Evolutionary conservation across 2,797 vertebrate species (phyloP), one percentile per base, ranked within the genome.

Genomic region (Rhinoraja longicauda): DNA sequence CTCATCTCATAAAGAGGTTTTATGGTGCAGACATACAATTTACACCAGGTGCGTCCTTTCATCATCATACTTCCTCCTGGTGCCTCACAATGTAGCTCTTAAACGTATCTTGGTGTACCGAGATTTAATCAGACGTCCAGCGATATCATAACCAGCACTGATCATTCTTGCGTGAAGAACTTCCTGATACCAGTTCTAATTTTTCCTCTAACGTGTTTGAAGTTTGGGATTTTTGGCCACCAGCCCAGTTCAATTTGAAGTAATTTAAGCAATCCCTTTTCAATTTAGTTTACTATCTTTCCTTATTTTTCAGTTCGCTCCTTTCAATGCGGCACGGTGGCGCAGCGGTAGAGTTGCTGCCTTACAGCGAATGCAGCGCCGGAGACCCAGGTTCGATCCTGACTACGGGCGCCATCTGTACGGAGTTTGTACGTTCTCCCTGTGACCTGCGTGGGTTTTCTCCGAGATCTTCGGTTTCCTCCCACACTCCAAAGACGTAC

Each of bases 241-340:
- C 84, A 26, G 29, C 53, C 4, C 8, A 59, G 59, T 57, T 84
- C 53, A 57, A 57, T 82, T 82, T 59, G 26, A 84, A 79, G 78
- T 39, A 39, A 57, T 59, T 84, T 84, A 26, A 59, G 10, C 24
- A 26, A 5, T 82, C 79, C 39, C 45, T 57, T 53, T 82, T 29
- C 53, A 29, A 59, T 4, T 29, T 29, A 59, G 79, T 57, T 57
- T 82, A 26, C 45, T 57, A 57, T 82, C 79, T 77, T 57, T 57
- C 39, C 10, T 29, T 21, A 81, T 19, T 21, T 81, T 53, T 82
- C 79, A 53, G 79, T 82, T 82, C 39, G 82, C 45, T 26, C 8
- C 79, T 57, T 82, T 82, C 79, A 53, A 82, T 45, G 19, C 78
- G 81, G 39, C n/a, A n/a, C n/a, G n/a, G n/a, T n/a, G n/a, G n/a